Evolutionary conservation across 2,888 invertebrate genomes (phyloP), one percentile per base, ranked within the genome.

Genomic region (Byasa hedistus): DNA sequence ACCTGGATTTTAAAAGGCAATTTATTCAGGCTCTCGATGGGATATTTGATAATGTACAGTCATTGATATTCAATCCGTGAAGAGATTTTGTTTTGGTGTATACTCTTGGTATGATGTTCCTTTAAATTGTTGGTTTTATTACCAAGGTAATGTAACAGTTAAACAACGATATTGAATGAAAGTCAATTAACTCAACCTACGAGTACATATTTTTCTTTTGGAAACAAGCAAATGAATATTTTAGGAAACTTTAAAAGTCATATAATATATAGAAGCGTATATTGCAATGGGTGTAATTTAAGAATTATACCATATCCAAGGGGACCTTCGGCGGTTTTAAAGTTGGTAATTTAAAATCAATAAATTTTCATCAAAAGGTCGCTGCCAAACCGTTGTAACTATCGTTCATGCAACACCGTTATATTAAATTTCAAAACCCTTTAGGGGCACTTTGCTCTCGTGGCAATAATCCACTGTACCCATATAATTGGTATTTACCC

Each of bases 401-500:
- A 69, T 64, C 74, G 72, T 78, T 79, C 78, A 76, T 80, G 79
- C 79, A 76, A 79, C 76, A 76, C 71, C 72, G 68, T 76, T 78
- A 82, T 82, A 85, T 84, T 84, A 86, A 84, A 85, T 85, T 85
- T 84, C 76, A 77, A 82, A 86, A 86, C 85, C 85, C 84, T 84
- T 86, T 86, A 71, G 71, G 71, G 73, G 75, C 79, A 79, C 77
- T 78, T 79, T 68, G 66, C 72, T 72, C 69, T 71, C 69, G 71
- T 73, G 76, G 81, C 82, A 85, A 83, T 83, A 82, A 85, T 84
- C 84, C 78, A 81, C 75, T 78, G 76, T 79, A 78, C 74, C 87
- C 87, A 86, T 89, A 87, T 88, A 89, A 89, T 87, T 88, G 87
- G 84, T 89, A 87, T 90, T 89, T 87, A 86, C 84, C 86, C 81